Percentiles rank a stretch among this genome's conserved stretches.
Evolutionary conservation across 2,797 vertebrate species (phyloP).

Genomic region (Eulemur mongoz): DNA sequence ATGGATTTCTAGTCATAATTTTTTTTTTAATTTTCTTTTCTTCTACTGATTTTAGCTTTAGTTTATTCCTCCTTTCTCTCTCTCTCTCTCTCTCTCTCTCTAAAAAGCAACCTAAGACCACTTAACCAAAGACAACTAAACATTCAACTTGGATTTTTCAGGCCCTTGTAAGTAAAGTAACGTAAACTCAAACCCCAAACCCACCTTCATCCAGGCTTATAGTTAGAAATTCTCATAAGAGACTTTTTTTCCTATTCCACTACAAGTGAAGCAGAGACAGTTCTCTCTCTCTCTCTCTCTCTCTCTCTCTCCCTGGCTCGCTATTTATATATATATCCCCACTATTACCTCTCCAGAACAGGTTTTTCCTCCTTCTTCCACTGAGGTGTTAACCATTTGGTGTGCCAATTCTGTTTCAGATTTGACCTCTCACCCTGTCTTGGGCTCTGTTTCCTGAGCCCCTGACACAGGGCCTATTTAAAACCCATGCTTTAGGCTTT

Average conservation of each 20-base stretch:
- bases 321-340: neutral
- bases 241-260: neutral
- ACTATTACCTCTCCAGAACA: neutral
- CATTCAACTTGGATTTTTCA: neutral
- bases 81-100: no score
- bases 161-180: neutral
- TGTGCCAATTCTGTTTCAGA: neutral
- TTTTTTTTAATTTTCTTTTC: no score
- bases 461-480: neutral
- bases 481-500: neutral
- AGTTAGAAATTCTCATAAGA: neutral
- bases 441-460: neutral
- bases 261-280: neutral
- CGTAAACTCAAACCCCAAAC: neutral
- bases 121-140: neutral
- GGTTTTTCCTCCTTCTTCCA: neutral
- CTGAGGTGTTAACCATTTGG: neutral
- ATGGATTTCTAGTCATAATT: no score
- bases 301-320: no score
- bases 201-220: neutral
- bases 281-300: no score
- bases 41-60: no score
- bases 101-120: neutral
- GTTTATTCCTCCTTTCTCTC: no score
- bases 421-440: neutral